Conservation (phyloP, 2,888 invertebrate species). For the Meteorus cinctellus region DNA sequence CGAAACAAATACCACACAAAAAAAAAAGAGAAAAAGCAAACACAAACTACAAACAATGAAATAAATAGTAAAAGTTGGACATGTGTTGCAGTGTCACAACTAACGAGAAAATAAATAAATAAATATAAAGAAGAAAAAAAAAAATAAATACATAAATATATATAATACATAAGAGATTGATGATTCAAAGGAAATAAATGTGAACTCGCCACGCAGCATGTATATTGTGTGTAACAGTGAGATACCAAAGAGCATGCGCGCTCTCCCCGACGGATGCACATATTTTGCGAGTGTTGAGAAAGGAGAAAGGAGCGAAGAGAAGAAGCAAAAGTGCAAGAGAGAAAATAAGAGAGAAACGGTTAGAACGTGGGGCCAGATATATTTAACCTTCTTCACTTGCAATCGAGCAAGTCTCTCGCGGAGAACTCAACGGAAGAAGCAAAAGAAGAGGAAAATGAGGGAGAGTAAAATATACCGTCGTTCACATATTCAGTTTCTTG, state of each 20-base stretch:
- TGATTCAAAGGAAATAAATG: slow-evolving; percentile 8
- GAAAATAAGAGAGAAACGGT: slow-evolving; percentile 41
- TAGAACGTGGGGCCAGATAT: slow-evolving; percentile 51
- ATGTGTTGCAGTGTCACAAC: background rate
- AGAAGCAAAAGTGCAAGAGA: slow-evolving; percentile 27
- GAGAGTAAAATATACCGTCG: background rate
- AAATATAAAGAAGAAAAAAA: background rate
- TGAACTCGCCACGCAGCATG: slow-evolving; percentile 1
- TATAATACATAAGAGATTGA: background rate
- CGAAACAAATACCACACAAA: too few relatives aligned
- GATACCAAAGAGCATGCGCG: slow-evolving; percentile 28
- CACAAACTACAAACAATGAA: background rate
- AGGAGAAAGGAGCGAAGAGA: slow-evolving; percentile 33
- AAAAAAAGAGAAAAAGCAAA: too few relatives aligned
- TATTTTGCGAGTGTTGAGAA: slow-evolving; percentile 14
- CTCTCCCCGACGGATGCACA: slow-evolving; percentile 33
- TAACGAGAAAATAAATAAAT: background rate
- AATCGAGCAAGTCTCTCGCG: slow-evolving; percentile 25
- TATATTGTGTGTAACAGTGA: slow-evolving; percentile 27
- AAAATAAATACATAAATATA: background rate
- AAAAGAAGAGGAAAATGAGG: slow-evolving; percentile 31
- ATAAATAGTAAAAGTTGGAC: background rate
- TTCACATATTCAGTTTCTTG: slow-evolving; percentile 22
- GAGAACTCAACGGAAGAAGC: slow-evolving; percentile 18
- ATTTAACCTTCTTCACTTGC: slow-evolving; percentile 51